Evolutionary conservation across 2,113 vertebrate genomes (phyloP).

Genomic region (Corythaixoides concolor): DNA sequence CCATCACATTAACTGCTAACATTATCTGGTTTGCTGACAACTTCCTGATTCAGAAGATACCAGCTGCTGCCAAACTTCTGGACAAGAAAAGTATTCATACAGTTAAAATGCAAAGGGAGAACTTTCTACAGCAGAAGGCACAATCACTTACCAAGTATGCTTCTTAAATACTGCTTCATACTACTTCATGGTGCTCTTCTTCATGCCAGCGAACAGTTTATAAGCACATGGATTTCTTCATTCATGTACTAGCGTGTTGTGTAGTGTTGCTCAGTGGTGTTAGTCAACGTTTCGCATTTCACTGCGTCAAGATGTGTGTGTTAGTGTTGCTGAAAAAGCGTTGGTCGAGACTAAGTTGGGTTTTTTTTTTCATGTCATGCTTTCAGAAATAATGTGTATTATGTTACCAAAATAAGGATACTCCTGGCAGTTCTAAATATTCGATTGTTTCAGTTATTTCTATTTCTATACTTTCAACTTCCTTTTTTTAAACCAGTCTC

Average conservation of each 20-base stretch:
- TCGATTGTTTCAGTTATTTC: not conserved
- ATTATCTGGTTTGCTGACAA: conserved; percentile 96
- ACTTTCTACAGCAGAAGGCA: conserved; percentile 89
- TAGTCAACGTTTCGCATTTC: not conserved
- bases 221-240: not conserved
- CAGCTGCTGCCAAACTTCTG: conserved; percentile 90
- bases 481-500: not conserved
- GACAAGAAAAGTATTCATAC: conserved; percentile 91
- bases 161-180: not conserved
- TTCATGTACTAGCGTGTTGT: not conserved
- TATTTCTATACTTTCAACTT: not conserved
- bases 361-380: not conserved
- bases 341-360: not conserved
- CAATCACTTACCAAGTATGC: conserved; percentile 91
- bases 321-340: not conserved
- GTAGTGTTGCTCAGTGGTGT: not conserved
- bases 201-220: not conserved
- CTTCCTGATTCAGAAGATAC: conserved; percentile 89
- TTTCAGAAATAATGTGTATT: not conserved
- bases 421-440: not conserved
- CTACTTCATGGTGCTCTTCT: not conserved
- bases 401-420: not conserved
- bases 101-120: conserved; percentile 86
- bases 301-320: not conserved
- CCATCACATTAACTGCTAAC: conserved; percentile 93